Percentiles rank a stretch among this genome's conserved stretches.
Conservation (phyloP, 2,888 invertebrate genomes). For the Brachypalpus laphriformis region DNA sequence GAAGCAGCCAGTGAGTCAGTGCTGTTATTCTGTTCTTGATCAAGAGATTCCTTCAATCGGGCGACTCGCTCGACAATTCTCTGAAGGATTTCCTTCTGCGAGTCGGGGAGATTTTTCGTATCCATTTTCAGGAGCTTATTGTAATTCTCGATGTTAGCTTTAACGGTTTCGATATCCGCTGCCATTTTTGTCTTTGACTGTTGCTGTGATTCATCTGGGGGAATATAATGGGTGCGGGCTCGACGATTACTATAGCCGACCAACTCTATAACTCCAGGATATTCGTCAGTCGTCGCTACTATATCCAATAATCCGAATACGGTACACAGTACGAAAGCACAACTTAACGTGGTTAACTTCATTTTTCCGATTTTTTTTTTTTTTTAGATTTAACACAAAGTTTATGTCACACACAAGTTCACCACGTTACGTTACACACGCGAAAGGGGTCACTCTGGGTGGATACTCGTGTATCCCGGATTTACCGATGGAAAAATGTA, state of each 20-base stretch:
- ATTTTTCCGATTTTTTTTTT: slow-evolving; percentile 19
- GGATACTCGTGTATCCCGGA: slow-evolving; percentile 24
- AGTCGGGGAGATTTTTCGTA: slow-evolving; percentile 81
- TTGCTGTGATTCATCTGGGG: slow-evolving; percentile 60
- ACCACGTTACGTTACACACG: slow-evolving; percentile 13
- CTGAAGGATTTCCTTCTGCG: slow-evolving; percentile 82
- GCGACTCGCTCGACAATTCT: slow-evolving; percentile 82
- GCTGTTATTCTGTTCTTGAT: slow-evolving; percentile 77
- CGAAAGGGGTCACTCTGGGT: neutral
- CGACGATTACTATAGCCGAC: slow-evolving; percentile 81
- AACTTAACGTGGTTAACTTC: slow-evolving; percentile 39
- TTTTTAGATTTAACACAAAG: neutral
- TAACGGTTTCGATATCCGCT: slow-evolving; percentile 82
- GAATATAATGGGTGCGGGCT: slow-evolving; percentile 80
- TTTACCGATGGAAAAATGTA: slow-evolving; percentile 20
- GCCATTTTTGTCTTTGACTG: slow-evolving; percentile 80
- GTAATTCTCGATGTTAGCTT: slow-evolving; percentile 81
- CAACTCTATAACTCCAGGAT: slow-evolving; percentile 82
- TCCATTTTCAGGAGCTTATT: slow-evolving; percentile 81
- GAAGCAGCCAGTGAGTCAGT: slow-evolving; percentile 49
- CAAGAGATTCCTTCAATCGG: slow-evolving; percentile 81
- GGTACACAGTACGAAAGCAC: slow-evolving; percentile 50
- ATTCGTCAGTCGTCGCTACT: slow-evolving; percentile 75
- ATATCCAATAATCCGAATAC: slow-evolving; percentile 39
- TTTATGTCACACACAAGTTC: slow-evolving; percentile 2